These are phyloP conservation scores for Petrophora chlorosata DNA, from an alignment of 2,888 invertebrate species.

Conservation along the genomic window DNA sequence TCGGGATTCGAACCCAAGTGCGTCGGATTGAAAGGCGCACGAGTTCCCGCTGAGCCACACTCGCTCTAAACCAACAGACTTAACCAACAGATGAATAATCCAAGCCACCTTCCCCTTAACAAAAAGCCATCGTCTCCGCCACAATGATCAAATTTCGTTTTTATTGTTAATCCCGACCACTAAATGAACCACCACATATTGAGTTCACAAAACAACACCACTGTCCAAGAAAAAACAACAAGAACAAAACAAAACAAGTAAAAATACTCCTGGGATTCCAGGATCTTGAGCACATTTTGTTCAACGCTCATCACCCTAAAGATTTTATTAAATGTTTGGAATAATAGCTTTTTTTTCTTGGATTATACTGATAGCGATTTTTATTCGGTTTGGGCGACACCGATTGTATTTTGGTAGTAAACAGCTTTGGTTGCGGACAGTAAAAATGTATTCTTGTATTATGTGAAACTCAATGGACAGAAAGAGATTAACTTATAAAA, in stretches of 20 bases:
- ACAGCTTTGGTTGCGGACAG: background rate
- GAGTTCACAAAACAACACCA: conserved; percentile 67
- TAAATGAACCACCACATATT: conserved; percentile 74
- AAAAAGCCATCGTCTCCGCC: conserved; percentile 52
- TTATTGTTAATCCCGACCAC: conserved; percentile 78
- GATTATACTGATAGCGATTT: conserved; percentile 31
- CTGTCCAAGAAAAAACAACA: conserved; percentile 44
- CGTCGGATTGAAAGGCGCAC: too few relatives aligned
- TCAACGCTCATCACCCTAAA: conserved; percentile 46
- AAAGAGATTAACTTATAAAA: too few relatives aligned
- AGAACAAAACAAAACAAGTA: conserved; percentile 43
- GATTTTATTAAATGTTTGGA: conserved; percentile 44
- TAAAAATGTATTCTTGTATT: background rate
- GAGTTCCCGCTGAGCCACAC: too few relatives aligned
- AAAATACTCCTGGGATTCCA: conserved; percentile 54
- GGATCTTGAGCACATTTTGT: conserved; percentile 47
- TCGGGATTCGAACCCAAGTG: too few relatives aligned
- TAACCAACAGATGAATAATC: too few relatives aligned
- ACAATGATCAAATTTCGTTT: conserved; percentile 84
- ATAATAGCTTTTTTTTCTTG: conserved; percentile 30
- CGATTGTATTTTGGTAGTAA: conserved; percentile 16
- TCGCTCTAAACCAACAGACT: too few relatives aligned
- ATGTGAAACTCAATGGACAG: background rate
- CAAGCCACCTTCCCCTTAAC: conserved; percentile 60
- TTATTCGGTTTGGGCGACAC: conserved; percentile 7